phyloP scores from a whole-genome alignment of 2,888 invertebrate genomes.

The Geotrupes spiniger region DNA sequence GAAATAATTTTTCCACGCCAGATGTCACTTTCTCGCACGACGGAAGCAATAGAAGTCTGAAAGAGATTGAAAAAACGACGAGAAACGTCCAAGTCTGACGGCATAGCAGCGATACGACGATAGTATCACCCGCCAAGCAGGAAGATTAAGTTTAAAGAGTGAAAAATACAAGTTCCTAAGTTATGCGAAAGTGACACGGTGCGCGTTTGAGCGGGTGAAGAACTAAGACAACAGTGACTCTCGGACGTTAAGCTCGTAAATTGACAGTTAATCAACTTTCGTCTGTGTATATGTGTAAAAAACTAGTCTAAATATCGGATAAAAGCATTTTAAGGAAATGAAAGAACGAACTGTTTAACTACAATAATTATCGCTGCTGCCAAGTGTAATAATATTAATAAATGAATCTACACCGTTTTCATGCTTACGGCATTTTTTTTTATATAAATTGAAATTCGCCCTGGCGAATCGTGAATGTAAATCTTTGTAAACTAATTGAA shows the following conservation, averaged over 20 bases:
- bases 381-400: constrained; percentile 29
- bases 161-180: constrained; percentile 51
- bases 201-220: constrained; percentile 29
- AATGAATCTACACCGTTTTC: constrained; percentile 8
- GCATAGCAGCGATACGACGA: constrained; percentile 60
- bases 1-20: constrained; percentile 36
- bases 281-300: constrained; percentile 40
- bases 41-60: constrained; percentile 34
- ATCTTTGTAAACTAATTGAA: constrained; percentile 27
- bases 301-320: constrained; percentile 37
- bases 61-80: constrained; percentile 42
- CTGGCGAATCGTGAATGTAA: constrained; percentile 27
- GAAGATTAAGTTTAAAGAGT: constrained; percentile 35
- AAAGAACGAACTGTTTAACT: constrained; percentile 30
- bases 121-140: constrained; percentile 54
- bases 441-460: constrained; percentile 17
- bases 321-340: constrained; percentile 11
- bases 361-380: constrained; percentile 34
- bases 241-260: background rate
- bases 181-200: constrained; percentile 31
- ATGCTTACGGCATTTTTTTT: constrained; percentile 19
- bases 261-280: background rate
- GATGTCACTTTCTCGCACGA: constrained; percentile 44
- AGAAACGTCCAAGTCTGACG: constrained; percentile 63
- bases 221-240: constrained; percentile 13